Percentiles rank a stretch among this genome's conserved stretches.
phyloP scores from a whole-genome alignment of 2,888 invertebrate species.

The Mythimna pallens region DNA sequence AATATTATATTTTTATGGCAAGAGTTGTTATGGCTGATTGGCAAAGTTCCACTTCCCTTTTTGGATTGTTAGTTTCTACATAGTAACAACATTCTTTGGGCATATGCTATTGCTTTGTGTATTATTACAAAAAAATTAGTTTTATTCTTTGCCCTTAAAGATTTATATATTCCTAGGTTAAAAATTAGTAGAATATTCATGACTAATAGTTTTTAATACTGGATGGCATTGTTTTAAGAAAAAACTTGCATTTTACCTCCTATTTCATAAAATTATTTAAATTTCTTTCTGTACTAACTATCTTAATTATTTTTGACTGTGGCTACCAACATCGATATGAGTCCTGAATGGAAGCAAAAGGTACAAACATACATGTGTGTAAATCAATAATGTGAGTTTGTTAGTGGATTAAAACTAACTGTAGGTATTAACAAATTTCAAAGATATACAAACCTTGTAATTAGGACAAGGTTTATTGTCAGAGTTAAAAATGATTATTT shows the following conservation, averaged over 20 bases:
- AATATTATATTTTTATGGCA: neutral
- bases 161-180: neutral
- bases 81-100: neutral
- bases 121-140: neutral
- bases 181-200: neutral
- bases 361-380: slow-evolving; percentile 69
- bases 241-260: neutral
- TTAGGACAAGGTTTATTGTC: neutral
- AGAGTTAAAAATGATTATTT: neutral
- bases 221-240: neutral
- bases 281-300: slow-evolving; percentile 35
- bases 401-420: slow-evolving; percentile 28
- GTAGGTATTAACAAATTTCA: slow-evolving; percentile 7
- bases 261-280: neutral
- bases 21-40: slow-evolving; percentile 26
- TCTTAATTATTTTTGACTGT: slow-evolving; percentile 81
- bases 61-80: slow-evolving; percentile 11
- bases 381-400: slow-evolving; percentile 24
- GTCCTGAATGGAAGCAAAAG: slow-evolving; percentile 88
- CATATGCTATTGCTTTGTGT: slow-evolving; percentile 10
- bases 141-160: neutral
- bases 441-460: neutral
- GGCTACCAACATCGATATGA: slow-evolving; percentile 87
- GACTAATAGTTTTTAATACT: neutral
- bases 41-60: slow-evolving; percentile 44